Conservation (phyloP, 1,140 invertebrate species). For the Psix sp. region DNA sequence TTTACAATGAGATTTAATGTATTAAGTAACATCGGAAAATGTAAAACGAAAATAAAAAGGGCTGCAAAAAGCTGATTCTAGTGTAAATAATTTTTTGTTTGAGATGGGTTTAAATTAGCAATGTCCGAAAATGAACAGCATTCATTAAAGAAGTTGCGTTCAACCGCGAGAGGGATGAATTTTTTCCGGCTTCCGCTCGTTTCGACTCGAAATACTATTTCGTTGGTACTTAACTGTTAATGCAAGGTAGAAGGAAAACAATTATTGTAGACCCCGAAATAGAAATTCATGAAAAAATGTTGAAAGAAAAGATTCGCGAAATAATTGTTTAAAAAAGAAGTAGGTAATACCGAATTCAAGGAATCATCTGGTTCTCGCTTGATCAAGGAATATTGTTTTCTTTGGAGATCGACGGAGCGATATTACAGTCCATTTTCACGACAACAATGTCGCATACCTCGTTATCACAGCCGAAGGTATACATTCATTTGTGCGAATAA, state of each 20-base stretch:
- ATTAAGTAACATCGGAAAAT: too few species aligned
- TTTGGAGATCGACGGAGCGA: conserved; percentile 19
- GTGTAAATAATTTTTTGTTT: conserved; percentile 17
- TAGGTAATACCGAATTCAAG: too few species aligned
- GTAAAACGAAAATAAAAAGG: too few species aligned
- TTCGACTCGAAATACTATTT: conserved; percentile 21
- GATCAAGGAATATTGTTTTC: too few species aligned
- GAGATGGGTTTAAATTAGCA: conserved; percentile 26
- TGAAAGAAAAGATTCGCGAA: too few species aligned
- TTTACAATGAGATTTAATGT: too few species aligned
- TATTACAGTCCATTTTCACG: conserved; percentile 36
- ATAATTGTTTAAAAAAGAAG: too few species aligned
- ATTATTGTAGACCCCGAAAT: conserved; percentile 38
- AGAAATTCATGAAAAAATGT: too few species aligned
- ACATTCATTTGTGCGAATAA: conserved; percentile 7
- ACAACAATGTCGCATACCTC: conserved; percentile 23
- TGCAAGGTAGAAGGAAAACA: conserved; percentile 47
- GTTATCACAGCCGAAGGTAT: conserved; percentile 16
- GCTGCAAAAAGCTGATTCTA: conserved; percentile 4
- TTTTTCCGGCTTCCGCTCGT: conserved; percentile 35
- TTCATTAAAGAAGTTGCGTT: conserved; percentile 47
- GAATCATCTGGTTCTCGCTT: too few species aligned
- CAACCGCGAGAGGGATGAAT: conserved; percentile 16
- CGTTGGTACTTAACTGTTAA: conserved; percentile 46
- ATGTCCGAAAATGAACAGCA: conserved; percentile 40